Evolutionary conservation across 2,797 vertebrate species (phyloP), one percentile per base, ranked within the genome.

Genomic region (Carcharodon carcharias): DNA sequence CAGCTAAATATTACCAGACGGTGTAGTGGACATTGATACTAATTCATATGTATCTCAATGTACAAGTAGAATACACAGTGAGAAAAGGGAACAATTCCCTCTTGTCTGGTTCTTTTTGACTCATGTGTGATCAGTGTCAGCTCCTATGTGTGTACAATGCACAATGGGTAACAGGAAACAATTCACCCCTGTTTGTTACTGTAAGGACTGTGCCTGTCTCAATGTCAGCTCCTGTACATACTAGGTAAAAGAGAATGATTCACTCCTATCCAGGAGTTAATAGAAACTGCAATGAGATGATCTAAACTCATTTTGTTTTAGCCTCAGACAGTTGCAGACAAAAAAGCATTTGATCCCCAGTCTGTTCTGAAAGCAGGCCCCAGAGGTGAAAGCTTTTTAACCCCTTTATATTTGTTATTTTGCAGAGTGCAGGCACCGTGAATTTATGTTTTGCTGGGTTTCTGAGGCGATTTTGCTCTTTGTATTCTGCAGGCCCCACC

Each of bases 401-500:
- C 80, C 4, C 3, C n/a, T 77, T 28, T 77, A 73, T 77, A 14
- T 35, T 77, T 77, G 73, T 77, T 77, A 35, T 35, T n/a, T 82
- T 89, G 87, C 26, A 56, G 26, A 28, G 31, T 35, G 12, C 31
- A 14, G 56, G 3, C 11, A 26, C 23, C 61, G 54, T 16, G 28
- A 35, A 16, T 21, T 45, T 9, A n/a, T n/a, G 21, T 45, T 56
- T 40, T 31, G 21, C 35, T 80, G 14, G 23, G 23, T 63, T 40
- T 45, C 56, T 77, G 56, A 95, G 18, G n/a, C 69, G 16, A 40
- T 28, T 12, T 63, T 45, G 45, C 45, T 63, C 58, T 28, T 63
- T 8, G 73, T 69, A 69, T 12, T 92, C 96, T 96, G 85, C 97
- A 99, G 99, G 97, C 99, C 99, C 97, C 99, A 99, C 97, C 98